Evolutionary conservation across 2,797 vertebrate genomes (phyloP).

Genomic region (Meriones psammophilus): DNA sequence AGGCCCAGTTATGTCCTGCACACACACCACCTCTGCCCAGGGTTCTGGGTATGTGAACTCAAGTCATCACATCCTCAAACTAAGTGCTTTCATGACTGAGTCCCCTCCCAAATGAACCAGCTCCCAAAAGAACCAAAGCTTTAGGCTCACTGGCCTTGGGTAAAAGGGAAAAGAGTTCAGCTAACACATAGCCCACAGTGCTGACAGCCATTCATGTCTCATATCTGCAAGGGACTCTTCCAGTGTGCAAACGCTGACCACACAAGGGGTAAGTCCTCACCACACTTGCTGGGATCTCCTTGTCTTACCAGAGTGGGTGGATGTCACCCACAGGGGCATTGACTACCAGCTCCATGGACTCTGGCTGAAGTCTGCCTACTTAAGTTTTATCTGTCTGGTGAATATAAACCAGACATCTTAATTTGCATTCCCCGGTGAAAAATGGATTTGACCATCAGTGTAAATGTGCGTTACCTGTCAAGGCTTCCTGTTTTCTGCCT

Average conservation of each 20-base stretch:
- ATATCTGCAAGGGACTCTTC: not conserved
- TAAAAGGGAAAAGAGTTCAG: fast-evolving
- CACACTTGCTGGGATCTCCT: fast-evolving
- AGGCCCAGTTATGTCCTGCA: fast-evolving
- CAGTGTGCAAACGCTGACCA: not conserved
- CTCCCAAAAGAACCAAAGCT: not conserved
- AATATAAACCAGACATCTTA: not conserved
- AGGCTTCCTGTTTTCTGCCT: no score
- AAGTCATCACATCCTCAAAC: not conserved
- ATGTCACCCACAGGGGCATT: not conserved
- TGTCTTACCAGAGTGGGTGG: fast-evolving
- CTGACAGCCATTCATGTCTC: fast-evolving
- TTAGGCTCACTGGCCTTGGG: not conserved
- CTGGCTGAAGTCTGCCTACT: not conserved
- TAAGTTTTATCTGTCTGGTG: not conserved
- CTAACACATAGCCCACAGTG: not conserved
- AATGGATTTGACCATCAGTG: not conserved
- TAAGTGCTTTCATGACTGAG: not conserved
- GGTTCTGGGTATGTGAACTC: not conserved
- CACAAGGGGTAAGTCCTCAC: fast-evolving
- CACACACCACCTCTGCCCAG: not conserved
- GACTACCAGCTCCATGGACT: not conserved
- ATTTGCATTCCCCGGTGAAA: not conserved
- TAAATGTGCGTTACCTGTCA: not conserved
- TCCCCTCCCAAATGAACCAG: no score